Base-by-base conservation (phyloP, 2,113 vertebrate genomes). In the Leucopsar rothschildi region DNA sequence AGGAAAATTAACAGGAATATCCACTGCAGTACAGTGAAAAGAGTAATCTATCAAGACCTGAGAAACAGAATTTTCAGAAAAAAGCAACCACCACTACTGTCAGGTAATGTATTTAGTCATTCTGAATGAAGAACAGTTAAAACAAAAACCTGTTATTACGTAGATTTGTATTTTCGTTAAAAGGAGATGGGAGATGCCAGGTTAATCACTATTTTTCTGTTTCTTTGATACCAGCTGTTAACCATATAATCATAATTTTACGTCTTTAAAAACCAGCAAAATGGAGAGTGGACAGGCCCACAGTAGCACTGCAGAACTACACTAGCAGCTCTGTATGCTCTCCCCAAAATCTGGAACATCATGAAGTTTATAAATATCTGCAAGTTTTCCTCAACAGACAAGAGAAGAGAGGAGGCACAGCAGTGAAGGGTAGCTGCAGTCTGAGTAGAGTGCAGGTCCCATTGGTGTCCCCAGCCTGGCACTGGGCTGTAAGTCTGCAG, bases 1-100 rank as follows among this genome's bases (percentile, higher is more conserved):
- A 93, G 27, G 16, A 97, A 93, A 97, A 96, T 96, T 92, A 97
- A 86, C 45, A 86, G 79, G 76, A 96, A 76, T 82, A 85, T 91
- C 47, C 45, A 91, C 92, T 94, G 76, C 75, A 92, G 95, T 95
- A 47, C 44, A 95, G 85, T 97, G 88, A 88, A 93, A 89, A 76
- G 28, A 95, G 82, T 82, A 86, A 94, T 95, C 79, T 94, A 76
- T 82, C 53, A 88, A 91, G 90, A 83, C 53, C 80, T 71, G 44
- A 94, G 93, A 93, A 96, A 64, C 70, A 86, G 68, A 96, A 94
- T 76, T 82, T 95, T 92, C 44, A 89, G 79, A 37, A 55, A 90
- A 75, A 23, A 24, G 5, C 3, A 37, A 50, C 50, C 47, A 88
- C 63, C 33, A 44, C 22, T 42, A 65, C 68, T 72, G 66, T 75